A percentile compares a stretch with the other conserved stretches of the same genome.
phyloP scores from a whole-genome alignment of 2,888 invertebrate genomes.

The Philonicus albiceps region DNA sequence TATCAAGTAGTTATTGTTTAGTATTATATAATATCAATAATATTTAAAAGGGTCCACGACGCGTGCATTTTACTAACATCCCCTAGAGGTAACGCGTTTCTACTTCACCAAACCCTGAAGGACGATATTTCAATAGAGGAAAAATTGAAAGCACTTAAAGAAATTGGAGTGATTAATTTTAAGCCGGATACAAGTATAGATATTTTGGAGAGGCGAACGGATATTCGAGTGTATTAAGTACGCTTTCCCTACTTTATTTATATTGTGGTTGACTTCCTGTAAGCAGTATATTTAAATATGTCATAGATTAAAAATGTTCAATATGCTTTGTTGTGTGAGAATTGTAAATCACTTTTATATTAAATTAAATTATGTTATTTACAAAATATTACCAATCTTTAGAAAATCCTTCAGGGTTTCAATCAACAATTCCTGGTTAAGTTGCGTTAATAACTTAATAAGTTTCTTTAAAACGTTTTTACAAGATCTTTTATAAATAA shows the following conservation, averaged over 20 bases:
- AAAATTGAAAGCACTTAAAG: constrained; percentile 66
- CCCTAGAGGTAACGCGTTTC: constrained; percentile 78
- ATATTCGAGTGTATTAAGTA: constrained; percentile 59
- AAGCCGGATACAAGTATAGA: constrained; percentile 66
- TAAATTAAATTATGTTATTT: background rate
- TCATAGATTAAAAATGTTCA: background rate
- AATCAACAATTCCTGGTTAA: background rate
- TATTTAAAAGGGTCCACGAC: constrained; percentile 71
- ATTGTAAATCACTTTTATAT: background rate
- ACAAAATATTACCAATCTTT: background rate
- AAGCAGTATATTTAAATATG: background rate
- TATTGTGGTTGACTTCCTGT: background rate
- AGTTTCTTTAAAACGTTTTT: no score
- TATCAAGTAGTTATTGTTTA: constrained; percentile 54
- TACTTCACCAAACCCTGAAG: constrained; percentile 73
- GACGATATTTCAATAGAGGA: constrained; percentile 59
- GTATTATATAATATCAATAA: constrained; percentile 46
- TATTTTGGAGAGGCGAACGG: constrained; percentile 68
- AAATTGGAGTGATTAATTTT: constrained; percentile 68
- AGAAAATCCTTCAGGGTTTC: no score
- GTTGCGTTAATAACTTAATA: no score
- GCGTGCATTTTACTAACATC: constrained; percentile 78
- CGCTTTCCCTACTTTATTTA: background rate
- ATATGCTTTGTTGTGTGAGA: background rate
- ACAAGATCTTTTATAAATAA: no score